Percentiles rank a stretch among this genome's conserved stretches.
These are phyloP conservation scores for Narcine bancroftii DNA, from an alignment of 2,113 vertebrate genomes.

Conservation along the genomic window DNA sequence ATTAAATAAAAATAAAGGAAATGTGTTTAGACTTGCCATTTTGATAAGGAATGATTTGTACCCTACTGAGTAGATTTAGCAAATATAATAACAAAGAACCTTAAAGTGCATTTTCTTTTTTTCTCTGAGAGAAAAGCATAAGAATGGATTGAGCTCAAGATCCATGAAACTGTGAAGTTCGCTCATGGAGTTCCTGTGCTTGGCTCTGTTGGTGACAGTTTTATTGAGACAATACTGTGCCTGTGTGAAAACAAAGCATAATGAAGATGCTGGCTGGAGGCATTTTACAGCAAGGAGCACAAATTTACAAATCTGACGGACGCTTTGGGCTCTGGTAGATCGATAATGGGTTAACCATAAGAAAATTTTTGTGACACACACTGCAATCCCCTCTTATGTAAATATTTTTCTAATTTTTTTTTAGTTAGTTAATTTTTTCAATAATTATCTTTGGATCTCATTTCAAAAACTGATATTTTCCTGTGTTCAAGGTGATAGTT, in stretches of 20 bases:
- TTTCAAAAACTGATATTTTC: no score
- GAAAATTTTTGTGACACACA: no score
- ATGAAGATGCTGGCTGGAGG: slow-evolving; percentile 74
- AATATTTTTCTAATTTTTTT: no score
- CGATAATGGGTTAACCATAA: no score
- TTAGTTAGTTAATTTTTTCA: no score
- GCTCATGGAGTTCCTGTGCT: slow-evolving; percentile 62
- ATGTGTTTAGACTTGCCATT: no score
- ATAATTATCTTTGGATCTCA: no score
- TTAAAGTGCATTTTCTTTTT: slow-evolving; percentile 9
- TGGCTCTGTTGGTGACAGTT: slow-evolving; percentile 54
- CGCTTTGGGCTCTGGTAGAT: slow-evolving; percentile 86
- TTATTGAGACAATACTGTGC: slow-evolving; percentile 57
- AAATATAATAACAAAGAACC: neutral
- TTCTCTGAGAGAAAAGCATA: slow-evolving; percentile 43
- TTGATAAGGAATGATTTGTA: neutral
- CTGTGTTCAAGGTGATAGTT: no score
- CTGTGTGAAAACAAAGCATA: slow-evolving; percentile 54
- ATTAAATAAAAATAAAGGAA: no score
- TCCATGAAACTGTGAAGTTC: slow-evolving; percentile 64
- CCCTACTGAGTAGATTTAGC: neutral
- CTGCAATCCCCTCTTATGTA: no score
- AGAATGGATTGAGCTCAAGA: slow-evolving; percentile 47
- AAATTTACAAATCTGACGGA: slow-evolving; percentile 86
- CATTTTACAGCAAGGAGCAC: slow-evolving; percentile 66